Conservation (phyloP, 2,888 invertebrate species). For the Stegana nigrithorax region DNA sequence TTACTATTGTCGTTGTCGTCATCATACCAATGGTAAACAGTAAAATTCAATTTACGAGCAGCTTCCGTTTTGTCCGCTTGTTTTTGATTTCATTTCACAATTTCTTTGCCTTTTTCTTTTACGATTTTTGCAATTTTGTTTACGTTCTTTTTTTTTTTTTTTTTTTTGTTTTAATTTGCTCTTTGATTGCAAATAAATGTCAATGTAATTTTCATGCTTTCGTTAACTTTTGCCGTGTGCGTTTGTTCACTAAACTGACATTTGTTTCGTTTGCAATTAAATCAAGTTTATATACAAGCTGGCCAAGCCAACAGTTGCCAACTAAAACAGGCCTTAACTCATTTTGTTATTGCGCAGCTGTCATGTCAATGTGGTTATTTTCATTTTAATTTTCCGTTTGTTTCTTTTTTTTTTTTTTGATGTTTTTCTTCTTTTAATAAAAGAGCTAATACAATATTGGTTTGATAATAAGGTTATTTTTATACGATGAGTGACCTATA, state of each 20-base stretch:
- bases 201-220: not conserved
- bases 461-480: not conserved
- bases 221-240: not conserved
- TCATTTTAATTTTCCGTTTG: no score
- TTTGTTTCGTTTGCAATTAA: conserved; percentile 52
- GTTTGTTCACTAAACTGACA: conserved; percentile 46
- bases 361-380: no score
- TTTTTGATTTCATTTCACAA: not conserved
- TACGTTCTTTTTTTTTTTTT: no score
- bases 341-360: no score
- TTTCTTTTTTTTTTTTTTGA: no score
- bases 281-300: conserved; percentile 51
- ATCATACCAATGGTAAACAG: not conserved
- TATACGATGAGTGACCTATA: not conserved
- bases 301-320: no score
- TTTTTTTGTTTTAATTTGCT: no score
- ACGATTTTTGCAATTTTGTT: no score
- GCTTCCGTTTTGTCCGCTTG: not conserved
- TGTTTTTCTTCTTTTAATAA: no score
- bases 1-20: no score
- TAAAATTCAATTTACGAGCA: not conserved
- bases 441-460: not conserved
- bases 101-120: not conserved
- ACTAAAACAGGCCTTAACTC: no score
- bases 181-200: not conserved